Evolutionary conservation across 1,140 invertebrate genomes (phyloP).

Genomic region (Diploscapter pachys): DNA sequence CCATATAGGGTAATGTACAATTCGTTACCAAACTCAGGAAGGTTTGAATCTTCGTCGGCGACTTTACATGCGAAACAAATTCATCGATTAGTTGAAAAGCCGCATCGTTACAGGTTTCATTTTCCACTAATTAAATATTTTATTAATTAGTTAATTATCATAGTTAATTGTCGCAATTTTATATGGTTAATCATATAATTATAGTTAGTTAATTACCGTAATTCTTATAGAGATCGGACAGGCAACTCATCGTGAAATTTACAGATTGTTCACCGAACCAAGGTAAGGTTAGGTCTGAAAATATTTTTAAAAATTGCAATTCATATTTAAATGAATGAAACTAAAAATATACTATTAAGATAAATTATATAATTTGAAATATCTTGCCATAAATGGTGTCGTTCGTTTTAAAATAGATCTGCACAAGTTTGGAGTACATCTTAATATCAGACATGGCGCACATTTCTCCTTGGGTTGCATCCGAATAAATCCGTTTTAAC

Average conservation of each 20-base stretch:
- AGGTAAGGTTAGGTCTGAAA: conserved; percentile 8
- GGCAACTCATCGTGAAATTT: neutral
- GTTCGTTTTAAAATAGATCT: conserved; percentile 3
- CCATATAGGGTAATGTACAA: too few species aligned
- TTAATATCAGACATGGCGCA: conserved; percentile 14
- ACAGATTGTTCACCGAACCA: conserved; percentile 3
- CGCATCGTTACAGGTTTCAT: conserved; percentile 1
- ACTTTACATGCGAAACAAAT: neutral
- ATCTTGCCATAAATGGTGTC: conserved; percentile 1
- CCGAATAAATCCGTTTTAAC: conserved; percentile 3
- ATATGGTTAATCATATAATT: too few species aligned
- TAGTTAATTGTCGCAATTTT: too few species aligned
- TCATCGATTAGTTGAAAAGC: neutral
- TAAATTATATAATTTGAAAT: neutral
- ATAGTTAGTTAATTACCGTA: neutral
- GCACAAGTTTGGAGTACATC: conserved; percentile 22
- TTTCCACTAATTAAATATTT: neutral
- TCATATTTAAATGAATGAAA: neutral
- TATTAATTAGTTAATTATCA: too few species aligned
- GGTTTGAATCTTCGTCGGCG: too few species aligned
- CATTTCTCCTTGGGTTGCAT: conserved; percentile 12
- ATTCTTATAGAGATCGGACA: neutral
- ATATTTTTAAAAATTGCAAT: neutral
- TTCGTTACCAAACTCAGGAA: too few species aligned
- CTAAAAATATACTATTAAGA: neutral